phyloP scores from a whole-genome alignment of 2,797 vertebrate species.

The Choloepus didactylus region DNA sequence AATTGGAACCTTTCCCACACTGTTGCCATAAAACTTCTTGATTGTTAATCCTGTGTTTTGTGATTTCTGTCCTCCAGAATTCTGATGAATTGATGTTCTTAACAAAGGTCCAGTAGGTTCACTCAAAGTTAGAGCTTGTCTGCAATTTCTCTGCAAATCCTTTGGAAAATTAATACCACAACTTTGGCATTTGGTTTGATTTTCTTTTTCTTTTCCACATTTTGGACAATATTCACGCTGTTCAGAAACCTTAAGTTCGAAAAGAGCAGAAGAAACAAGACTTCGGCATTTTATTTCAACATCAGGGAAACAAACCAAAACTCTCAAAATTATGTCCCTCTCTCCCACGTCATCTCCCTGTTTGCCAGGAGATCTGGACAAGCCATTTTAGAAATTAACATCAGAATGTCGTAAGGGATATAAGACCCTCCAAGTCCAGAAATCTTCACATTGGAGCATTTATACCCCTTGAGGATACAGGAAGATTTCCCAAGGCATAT shows the following conservation, averaged over 20 bases:
- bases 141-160: constrained; percentile 88
- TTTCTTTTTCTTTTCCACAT: constrained; percentile 91
- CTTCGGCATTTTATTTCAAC: constrained; percentile 65
- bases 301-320: constrained; percentile 23
- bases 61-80: constrained; percentile 89
- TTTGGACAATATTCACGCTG: constrained; percentile 90
- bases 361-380: not conserved
- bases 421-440: not conserved
- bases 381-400: not conserved
- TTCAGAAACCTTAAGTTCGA: constrained; percentile 87
- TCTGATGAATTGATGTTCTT: constrained; percentile 92
- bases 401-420: constrained; percentile 17
- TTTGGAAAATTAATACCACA: constrained; percentile 88
- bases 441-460: not conserved
- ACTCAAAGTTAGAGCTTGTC: constrained; percentile 85
- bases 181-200: constrained; percentile 90
- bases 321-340: constrained; percentile 60
- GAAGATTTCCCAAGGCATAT: not conserved
- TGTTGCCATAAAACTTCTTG: constrained; percentile 92
- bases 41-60: constrained; percentile 88
- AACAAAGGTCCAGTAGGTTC: constrained; percentile 88
- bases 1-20: constrained; percentile 86
- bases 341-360: not conserved
- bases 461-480: not conserved
- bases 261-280: constrained; percentile 66